Base-by-base conservation (phyloP, 2,113 vertebrate genomes). In the Bolborhynchus lineola region DNA sequence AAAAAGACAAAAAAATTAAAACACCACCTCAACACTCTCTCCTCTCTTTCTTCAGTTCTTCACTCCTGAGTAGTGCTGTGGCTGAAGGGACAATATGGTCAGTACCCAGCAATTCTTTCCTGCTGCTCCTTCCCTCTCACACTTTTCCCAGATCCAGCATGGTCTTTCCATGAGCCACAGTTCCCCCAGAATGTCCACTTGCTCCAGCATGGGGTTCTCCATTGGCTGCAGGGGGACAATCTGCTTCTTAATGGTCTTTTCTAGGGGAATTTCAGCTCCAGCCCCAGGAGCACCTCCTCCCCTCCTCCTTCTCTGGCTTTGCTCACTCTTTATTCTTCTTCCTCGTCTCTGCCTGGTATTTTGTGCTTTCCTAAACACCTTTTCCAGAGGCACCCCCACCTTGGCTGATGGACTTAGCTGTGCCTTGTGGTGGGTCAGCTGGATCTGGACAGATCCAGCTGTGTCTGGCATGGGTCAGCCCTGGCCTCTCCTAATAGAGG, bases 341-440 rank as follows among this genome's bases (percentile, higher is more conserved):
- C 13, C 12, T 42, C 8, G 11, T 42, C 11, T 26, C n/a, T 74
- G 19, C 29, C 24, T 5, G 4, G 17, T 28, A 8, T n/a, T 71
- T 52, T 78, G 13, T 1, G 16, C 6, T 65, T 82, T 59, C 57
- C 39, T 42, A 37, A 47, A 29, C 6, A 55, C 1, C 1, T 19
- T 35, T 39, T 16, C n/a, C 53, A 1, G 1, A 35, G 13, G 4
- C 1, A 2, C 16, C 39, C 10, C 9, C 20, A 26, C 11, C 5
- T 1, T 5, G 6, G 19, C 44, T 26, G 25, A 0, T 1, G 28
- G 39, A 33, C 28, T 11, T 12, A 46, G 49, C 26, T 1, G 1
- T 41, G 39, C 6, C 24, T 25, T 68, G 33, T 0, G 0, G 7
- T 35, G 11, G 25, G 39, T 53, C 0, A 1, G 16, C 7, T 25